Percentiles rank a stretch among this genome's conserved stretches.
These are phyloP conservation scores for Phanerotoma sp. DNA, from an alignment of 2,888 invertebrate species.

Conservation along the genomic window DNA sequence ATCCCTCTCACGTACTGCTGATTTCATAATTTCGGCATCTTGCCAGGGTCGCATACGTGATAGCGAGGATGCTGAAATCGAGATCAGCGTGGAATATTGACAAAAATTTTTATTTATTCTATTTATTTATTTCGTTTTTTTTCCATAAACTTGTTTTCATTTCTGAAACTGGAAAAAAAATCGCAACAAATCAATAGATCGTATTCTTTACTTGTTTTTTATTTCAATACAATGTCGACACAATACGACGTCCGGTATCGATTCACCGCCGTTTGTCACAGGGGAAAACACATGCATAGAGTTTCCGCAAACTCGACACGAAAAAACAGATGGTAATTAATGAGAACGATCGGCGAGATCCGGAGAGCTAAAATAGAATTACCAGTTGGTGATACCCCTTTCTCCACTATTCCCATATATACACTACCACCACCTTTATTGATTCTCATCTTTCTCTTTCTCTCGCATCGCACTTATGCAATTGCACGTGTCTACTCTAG, in stretches of 20 bases:
- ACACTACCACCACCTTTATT: neutral
- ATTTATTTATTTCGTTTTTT: too few relatives aligned
- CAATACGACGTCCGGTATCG: conserved; percentile 9
- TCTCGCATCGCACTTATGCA: conserved; percentile 10
- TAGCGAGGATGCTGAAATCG: conserved; percentile 43
- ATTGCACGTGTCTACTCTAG: conserved; percentile 27
- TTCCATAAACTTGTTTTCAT: too few relatives aligned
- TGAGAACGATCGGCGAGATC: conserved; percentile 19
- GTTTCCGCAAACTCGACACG: conserved; percentile 10
- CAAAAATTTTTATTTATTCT: conserved; percentile 20
- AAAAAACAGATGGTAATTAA: conserved; percentile 33
- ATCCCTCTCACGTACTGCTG: conserved; percentile 50
- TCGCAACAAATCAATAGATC: conserved; percentile 11
- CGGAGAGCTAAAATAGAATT: conserved; percentile 11
- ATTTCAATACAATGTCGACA: neutral
- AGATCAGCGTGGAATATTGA: conserved; percentile 43
- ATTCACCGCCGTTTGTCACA: conserved; percentile 1
- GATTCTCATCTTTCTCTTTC: conserved; percentile 7
- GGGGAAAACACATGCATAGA: neutral
- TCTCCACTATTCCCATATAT: conserved; percentile 2
- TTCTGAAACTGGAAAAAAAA: conserved; percentile 4
- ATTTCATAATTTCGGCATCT: conserved; percentile 54
- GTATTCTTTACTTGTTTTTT: conserved; percentile 2
- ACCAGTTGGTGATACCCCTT: conserved; percentile 9
- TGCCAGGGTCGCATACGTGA: conserved; percentile 47